phyloP scores from a whole-genome alignment of 2,888 invertebrate species.

The Cylindroiulus punctatus region DNA sequence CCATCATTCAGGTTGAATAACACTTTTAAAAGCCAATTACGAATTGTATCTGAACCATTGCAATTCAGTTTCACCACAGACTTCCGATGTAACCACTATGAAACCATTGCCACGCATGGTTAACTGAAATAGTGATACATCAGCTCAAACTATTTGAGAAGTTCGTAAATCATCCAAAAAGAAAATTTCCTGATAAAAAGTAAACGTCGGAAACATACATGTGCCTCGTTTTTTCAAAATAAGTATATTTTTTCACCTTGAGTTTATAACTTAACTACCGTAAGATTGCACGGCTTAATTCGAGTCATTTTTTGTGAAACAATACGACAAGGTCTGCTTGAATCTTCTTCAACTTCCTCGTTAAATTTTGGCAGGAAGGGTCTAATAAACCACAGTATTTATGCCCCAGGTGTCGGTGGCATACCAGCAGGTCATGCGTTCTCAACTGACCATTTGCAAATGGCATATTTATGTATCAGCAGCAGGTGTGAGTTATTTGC shows the following conservation, averaged over 20 bases:
- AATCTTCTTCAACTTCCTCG: neutral
- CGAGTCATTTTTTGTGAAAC: neutral
- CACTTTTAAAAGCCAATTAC: conserved; percentile 20
- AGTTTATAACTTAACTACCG: neutral
- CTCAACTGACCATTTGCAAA: conserved; percentile 6
- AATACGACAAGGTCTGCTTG: neutral
- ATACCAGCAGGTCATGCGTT: conserved; percentile 1
- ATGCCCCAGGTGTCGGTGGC: conserved; percentile 16
- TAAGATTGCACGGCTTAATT: no score
- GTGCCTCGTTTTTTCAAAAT: neutral
- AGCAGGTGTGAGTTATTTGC: conserved; percentile 31
- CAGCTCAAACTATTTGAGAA: neutral
- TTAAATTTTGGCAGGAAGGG: neutral
- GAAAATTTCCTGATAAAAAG: neutral
- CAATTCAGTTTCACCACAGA: neutral
- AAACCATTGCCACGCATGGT: conserved; percentile 32
- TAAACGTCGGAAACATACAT: neutral
- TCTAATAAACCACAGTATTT: neutral
- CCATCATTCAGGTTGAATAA: neutral
- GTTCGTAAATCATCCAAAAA: neutral
- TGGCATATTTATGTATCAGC: neutral
- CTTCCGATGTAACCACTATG: conserved; percentile 17
- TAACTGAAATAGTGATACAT: neutral
- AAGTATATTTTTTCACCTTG: neutral
- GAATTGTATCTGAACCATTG: neutral